Conservation (phyloP, 1,140 invertebrate genomes). For the Callitettix versicolor region DNA sequence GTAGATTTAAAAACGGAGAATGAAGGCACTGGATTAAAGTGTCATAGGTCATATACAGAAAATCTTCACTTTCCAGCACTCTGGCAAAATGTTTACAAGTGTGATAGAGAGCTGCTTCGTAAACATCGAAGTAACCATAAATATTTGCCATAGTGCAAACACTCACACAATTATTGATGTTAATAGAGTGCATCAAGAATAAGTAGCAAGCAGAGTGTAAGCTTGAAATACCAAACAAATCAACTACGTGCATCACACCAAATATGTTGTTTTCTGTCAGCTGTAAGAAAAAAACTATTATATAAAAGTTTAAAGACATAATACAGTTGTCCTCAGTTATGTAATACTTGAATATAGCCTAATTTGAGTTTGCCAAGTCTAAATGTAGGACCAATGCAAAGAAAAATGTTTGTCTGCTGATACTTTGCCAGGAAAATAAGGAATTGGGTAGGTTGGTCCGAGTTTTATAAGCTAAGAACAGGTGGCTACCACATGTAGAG, state of each 20-base stretch:
- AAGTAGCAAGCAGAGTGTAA: not conserved
- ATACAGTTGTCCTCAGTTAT: too few species aligned
- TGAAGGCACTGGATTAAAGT: not conserved
- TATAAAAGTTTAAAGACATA: too few species aligned
- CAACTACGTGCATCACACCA: not conserved
- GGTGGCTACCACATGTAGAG: too few species aligned
- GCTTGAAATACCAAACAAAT: not conserved
- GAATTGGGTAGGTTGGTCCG: too few species aligned
- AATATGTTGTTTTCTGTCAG: constrained; percentile 9
- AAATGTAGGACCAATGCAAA: too few species aligned
- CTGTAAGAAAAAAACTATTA: not conserved
- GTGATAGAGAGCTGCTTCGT: not conserved
- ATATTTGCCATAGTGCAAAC: not conserved
- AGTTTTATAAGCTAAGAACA: too few species aligned
- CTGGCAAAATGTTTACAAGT: not conserved
- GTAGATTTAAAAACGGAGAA: not conserved
- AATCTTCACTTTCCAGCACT: constrained; percentile 2
- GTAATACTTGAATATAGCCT: too few species aligned
- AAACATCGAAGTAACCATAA: not conserved
- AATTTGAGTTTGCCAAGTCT: too few species aligned
- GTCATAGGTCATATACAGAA: not conserved
- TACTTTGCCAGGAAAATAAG: too few species aligned
- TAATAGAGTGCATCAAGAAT: not conserved
- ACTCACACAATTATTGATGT: constrained; percentile 1
- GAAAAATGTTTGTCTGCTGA: too few species aligned